Base-by-base conservation (phyloP, 1,140 invertebrate species). In the Ditylenchus dipsaci region DNA sequence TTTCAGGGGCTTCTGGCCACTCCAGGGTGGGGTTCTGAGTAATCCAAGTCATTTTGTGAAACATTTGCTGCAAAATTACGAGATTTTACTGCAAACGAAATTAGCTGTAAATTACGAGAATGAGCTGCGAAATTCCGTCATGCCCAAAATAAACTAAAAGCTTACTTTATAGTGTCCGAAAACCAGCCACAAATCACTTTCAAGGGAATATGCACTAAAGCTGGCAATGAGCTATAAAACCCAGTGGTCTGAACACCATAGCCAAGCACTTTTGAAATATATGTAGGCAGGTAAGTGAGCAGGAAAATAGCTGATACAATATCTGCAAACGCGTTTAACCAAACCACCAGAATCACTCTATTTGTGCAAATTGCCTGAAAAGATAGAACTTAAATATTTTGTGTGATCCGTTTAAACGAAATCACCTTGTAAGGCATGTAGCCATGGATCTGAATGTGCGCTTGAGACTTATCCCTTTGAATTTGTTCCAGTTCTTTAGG, bases 391-490 rank as follows among this genome's bases (percentile, higher is more conserved):
- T 38, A 38, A 5, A n/a, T n/a, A n/a, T 38, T 38, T 38, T 38
- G 3, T 11, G 33, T 38, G 11, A 38, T 5, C 3, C 11, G 3
- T 38, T 38, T 3, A 38, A 38, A 27, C 43, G 33, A n/a, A 17
- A 11, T 75, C 26, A 74, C 72, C 59, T 23, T 42, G 56, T 74
- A 74, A 17, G 72, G 72, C 42, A 74, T 57, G 29, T 63, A 58
- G 13, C 69, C 29, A 49, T 77, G 43, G 27, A 70, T 33, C 21
- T 61, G 49, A 21, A 56, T 69, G n/a, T 76, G 59, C 17, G 67
- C 72, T 33, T 53, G 38, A 19, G 47, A 63, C 57, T 74, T 74
- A 19, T 63, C 74, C 19, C 29, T 26, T 56, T 62, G 29, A 53
- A 74, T 74, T 43, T 43, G 57, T 45, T 74, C 58, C 0, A 38